Evolutionary conservation across 2,888 invertebrate species (phyloP).

Genomic region (Lochmaea crataegi): DNA sequence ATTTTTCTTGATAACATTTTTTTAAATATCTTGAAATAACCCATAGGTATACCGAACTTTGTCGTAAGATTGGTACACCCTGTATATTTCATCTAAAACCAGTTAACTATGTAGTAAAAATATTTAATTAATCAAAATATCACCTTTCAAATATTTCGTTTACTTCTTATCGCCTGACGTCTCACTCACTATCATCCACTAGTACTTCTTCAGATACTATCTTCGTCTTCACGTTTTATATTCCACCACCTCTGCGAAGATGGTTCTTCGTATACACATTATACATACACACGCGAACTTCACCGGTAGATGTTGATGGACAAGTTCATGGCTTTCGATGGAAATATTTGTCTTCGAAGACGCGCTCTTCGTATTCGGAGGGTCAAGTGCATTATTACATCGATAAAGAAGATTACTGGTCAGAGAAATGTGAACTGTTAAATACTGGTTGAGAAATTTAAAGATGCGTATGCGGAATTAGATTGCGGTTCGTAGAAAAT

Average conservation of each 20-base stretch:
- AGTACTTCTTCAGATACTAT: constrained; percentile 44
- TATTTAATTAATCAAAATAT: background rate
- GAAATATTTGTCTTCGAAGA: constrained; percentile 11
- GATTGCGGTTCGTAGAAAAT: no score
- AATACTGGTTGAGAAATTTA: no score
- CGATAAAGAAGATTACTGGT: constrained; percentile 20
- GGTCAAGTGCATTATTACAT: constrained; percentile 27
- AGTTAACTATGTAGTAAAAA: no score
- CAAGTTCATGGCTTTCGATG: constrained; percentile 24
- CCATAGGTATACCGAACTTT: no score
- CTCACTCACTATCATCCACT: constrained; percentile 34
- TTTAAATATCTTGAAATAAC: no score
- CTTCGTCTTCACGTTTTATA: constrained; percentile 46
- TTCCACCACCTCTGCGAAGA: constrained; percentile 50
- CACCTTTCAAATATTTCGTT: constrained; percentile 8
- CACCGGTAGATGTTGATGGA: constrained; percentile 8
- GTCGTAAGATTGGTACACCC: no score
- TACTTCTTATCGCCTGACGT: constrained; percentile 9
- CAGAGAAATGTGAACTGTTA: background rate
- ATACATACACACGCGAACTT: constrained; percentile 18
- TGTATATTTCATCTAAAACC: no score
- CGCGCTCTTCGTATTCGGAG: constrained; percentile 20
- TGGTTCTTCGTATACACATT: constrained; percentile 28
- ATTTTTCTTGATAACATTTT: no score
- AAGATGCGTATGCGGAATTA: no score